Evolutionary conservation across 1,140 invertebrate species (phyloP), one percentile per base, ranked within the genome.

Genomic region (Anadara kagoshimensis): DNA sequence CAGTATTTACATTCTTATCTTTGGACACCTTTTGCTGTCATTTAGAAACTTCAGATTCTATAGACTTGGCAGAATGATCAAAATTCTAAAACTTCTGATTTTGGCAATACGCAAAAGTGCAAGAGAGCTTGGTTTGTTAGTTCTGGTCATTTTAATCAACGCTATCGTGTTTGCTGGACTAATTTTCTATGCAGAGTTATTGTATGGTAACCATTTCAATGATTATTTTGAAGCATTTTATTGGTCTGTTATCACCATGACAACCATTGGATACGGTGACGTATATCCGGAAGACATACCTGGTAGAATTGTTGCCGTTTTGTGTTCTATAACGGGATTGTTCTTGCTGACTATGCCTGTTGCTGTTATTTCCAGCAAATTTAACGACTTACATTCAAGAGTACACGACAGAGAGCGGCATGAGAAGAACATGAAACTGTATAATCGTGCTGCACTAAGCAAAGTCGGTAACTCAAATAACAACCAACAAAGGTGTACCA

Each of bases 191-290:
- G 91, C 96, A 7, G 62, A 64, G 24, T 51, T 64, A 26, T 14
- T 18, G 11, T 14, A 18, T 49, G 47, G 14, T 11, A 49, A 64
- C 16, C 5, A n/a, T 11, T 64, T 64, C 36, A 20, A 45, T 41
- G 62, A 64, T n/a, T 29, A 45, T 8, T 51, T 96, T 12, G 90
- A 96, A 62, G 96, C 96, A 18, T 90, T 98, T 62, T 98, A 96
- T 96, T 98, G 96, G 96, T 96, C 96, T 18, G 91, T 98, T 86
- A 96, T 98, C 74, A 98, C 97, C 53, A 98, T 98, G 96, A 98
- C 97, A 74, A 98, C 97, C 0, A 97, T 98, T 26, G 97, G 97
- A 26, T 98, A 98, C 86, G 97, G 83, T 12, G 83, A 85, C 47
- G 63, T 63, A 1, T 68, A 74, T 36, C 83, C 83, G 3, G 61